phyloP scores from a whole-genome alignment of 2,888 invertebrate species.

The Electrophaes corylata region DNA sequence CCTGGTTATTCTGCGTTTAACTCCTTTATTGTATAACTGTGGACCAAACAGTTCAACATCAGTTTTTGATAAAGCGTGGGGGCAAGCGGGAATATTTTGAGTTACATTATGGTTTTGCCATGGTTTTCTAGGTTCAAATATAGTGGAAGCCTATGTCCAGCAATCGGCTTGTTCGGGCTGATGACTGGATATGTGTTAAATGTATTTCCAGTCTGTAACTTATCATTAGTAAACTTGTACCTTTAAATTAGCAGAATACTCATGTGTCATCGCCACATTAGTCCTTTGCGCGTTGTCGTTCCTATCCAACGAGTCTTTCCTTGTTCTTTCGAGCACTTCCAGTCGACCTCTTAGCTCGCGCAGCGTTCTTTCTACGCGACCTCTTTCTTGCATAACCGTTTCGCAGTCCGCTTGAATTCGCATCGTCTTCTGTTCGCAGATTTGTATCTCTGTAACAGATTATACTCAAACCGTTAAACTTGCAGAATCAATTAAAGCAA shows the following conservation, averaged over 20 bases:
- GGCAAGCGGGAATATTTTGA: too few relatives aligned
- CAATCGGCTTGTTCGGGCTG: too few relatives aligned
- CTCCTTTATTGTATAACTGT: too few relatives aligned
- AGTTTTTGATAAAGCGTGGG: too few relatives aligned
- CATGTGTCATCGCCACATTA: constrained; percentile 84
- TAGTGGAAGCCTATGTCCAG: too few relatives aligned
- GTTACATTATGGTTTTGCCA: too few relatives aligned
- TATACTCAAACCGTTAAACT: too few relatives aligned
- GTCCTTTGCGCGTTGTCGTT: constrained; percentile 82
- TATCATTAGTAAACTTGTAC: constrained; percentile 42
- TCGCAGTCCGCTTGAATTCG: constrained; percentile 88
- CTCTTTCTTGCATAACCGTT: constrained; percentile 80
- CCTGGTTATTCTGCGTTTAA: too few relatives aligned
- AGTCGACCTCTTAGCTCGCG: constrained; percentile 85
- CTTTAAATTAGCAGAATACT: constrained; percentile 80
- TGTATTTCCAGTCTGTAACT: too few relatives aligned
- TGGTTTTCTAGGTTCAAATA: too few relatives aligned
- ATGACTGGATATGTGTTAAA: too few relatives aligned
- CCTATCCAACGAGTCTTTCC: constrained; percentile 83
- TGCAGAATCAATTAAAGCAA: neutral
- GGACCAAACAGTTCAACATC: too few relatives aligned
- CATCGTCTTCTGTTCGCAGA: constrained; percentile 90
- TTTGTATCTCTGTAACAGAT: constrained; percentile 68
- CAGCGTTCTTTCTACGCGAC: constrained; percentile 84
- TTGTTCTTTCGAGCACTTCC: constrained; percentile 84